Base-by-base conservation (phyloP, 1,140 invertebrate species). In the Wiebesia pumilae region DNA sequence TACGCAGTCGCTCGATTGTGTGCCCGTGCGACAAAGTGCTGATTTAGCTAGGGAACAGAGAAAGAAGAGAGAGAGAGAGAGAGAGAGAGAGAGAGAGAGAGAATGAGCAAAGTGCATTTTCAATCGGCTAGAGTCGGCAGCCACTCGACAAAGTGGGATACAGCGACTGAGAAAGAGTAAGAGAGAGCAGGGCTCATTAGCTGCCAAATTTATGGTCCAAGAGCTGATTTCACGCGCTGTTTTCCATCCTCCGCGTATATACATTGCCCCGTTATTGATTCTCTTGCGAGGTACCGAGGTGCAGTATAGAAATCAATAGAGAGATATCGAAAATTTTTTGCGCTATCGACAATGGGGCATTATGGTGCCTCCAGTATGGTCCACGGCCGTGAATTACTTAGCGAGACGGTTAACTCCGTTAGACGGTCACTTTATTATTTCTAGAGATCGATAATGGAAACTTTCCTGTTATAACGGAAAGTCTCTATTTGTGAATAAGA, bases 141-240 rank as follows among this genome's bases (percentile, higher is more conserved):
- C 51, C 7, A 54, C 51, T 54, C 9, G 58, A 30, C 21, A 67
- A 27, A 65, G 19, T 40, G 12, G 38, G 58, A 67, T 24, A 73
- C 10, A 51, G 38, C 21, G 27, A 47, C 19, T 9, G 62, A 67
- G 43, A 69, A 33, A 24, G 40, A 43, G 38, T 7, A 35, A 40
- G 40, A 30, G 9, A 27, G 67, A 71, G 33, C 3, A 14, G 21
- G 43, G 71, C 81, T 83, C 85, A 75, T 86, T 86, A 86, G 85
- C 85, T 79, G 62, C 85, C 85, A 69, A 86, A 86, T 86, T 86
- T 86, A 86, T 86, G 10, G 81, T 33, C 27, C 77, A 27, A 84
- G 51, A 73, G 47, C 24, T 40, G 84, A 85, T 73, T 80, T 81
- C 78, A 58, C 83, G 83, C 83, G 75, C 62, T 27, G 75, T 21